Evolutionary conservation across 2,797 vertebrate species (phyloP), one percentile per base, ranked within the genome.

Genomic region (Dryobates pubescens): DNA sequence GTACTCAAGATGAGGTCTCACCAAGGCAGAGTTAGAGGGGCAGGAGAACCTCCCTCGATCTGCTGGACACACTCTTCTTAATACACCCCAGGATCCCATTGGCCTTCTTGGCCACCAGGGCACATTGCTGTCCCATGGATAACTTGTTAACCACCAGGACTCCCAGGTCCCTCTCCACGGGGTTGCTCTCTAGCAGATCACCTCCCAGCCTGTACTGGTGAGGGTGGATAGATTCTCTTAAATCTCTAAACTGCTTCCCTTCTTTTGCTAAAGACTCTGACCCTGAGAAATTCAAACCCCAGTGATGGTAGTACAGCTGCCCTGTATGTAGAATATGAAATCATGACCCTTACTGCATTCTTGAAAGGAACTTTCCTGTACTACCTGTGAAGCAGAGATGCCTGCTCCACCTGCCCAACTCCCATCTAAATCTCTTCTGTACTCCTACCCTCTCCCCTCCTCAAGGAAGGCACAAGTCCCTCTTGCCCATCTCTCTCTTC

Each of bases 181-280:
- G 36, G 11, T 38, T 38, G 36, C 36, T 38, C 10, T 38, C 36
- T 36, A 38, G 36, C 36, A 38, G 36, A 38, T 11, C 10, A 38
- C 36, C 36, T 38, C 36, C 36, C 36, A 38, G 36, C 36, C 36
- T 38, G 36, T 38, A 38, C 36, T 38, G 36, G 36, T 38, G 29
- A 49, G 13, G 36, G 29, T 2, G 1, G 1, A 6, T 6, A 63
- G 38, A 3, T 41, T 45, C 38, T 30, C 43, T 80, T 5, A 0
- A n/a, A 22, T 16, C 32, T 72, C 65, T 27, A 54, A n/a, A 34
- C 13, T 72, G 32, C 27, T 75, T 71, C 51, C 10, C 14, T 92
- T 20, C 23, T 74, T 5, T 34, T 89, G 56, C 32, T 75, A n/a
- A 76, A 30, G 53, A 79, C 2, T 5, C 11, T 2, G 2, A 45